Base-by-base conservation (phyloP, 1,140 invertebrate genomes). In the Conus betulinus region DNA sequence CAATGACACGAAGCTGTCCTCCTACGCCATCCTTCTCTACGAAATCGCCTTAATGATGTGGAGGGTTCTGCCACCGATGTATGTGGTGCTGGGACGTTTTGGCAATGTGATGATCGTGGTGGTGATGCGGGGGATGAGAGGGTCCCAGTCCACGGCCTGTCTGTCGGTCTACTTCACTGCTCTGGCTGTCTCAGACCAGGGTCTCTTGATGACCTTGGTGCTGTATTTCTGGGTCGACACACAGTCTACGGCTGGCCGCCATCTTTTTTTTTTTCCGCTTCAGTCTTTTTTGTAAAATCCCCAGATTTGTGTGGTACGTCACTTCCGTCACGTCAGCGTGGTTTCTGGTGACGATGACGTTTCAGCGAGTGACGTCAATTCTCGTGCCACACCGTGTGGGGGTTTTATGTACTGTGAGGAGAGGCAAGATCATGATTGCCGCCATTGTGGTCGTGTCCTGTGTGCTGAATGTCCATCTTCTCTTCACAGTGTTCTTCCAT, bases 261-360 rank as follows among this genome's bases (percentile, higher is more conserved):
- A 20, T 20, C 25, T 20, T 55, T 53, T n/a, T n/a, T n/a, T n/a
- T n/a, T n/a, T 5, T 15, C 25, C 82, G n/a, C 57, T 53, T 84
- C 82, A 52, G 15, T n/a, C 82, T 25, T 15, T 27, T 15, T 11
- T 81, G 78, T 27, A 39, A 51, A 20, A 52, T 52, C 3, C 51
- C 15, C 0, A 25, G 10, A 7, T 81, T 81, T 81, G 10, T 51
- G 5, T 39, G 13, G 13, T 51, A 27, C 27, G 39, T 20, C 10
- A 25, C 27, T 20, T n/a, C 8, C 7, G 39, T 81, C 10, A 81
- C 78, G 78, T 81, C 78, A 81, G 25, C 78, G 78, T 81, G 78
- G 78, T 81, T 81, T 51, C 27, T 81, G 78, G 27, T 81, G 10
- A 20, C 78, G 78, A 81, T 81, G 78, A 81, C 78, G 78, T 81